A percentile compares a stretch with the other conserved stretches of the same genome.
These are phyloP conservation scores for Heteromormyrus szaboi DNA, from an alignment of 2,797 vertebrate species.

Conservation along the genomic window DNA sequence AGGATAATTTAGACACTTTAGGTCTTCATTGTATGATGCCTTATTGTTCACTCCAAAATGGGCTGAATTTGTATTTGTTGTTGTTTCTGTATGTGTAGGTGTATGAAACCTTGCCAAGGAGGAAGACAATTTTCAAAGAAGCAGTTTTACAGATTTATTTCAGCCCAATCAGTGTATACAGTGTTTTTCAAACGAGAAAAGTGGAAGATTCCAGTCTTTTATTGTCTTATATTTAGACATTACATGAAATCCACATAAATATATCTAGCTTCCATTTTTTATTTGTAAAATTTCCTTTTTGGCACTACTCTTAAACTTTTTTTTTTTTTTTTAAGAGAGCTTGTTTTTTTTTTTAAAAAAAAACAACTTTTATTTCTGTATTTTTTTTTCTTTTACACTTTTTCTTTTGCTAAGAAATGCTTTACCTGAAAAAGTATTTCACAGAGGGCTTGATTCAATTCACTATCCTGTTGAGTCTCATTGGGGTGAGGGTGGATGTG, in stretches of 20 bases:
- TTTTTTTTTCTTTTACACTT: conserved; percentile 62
- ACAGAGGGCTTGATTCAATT: conserved; percentile 99
- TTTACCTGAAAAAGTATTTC: conserved; percentile 99
- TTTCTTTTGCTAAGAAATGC: conserved; percentile 91
- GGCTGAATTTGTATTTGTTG: background rate
- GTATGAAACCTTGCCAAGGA: background rate
- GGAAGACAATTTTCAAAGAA: background rate
- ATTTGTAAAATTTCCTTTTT: conserved; percentile 28
- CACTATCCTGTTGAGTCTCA: conserved; percentile 97
- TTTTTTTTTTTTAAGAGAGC: conserved; percentile 51
- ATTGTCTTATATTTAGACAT: conserved; percentile 17
- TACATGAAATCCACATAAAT: conserved; percentile 7
- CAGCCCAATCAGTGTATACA: background rate
- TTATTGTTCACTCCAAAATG: background rate
- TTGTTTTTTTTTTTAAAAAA: conserved; percentile 36
- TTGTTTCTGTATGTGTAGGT: conserved; percentile 11
- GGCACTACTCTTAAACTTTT: conserved; percentile 31
- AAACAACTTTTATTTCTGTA: conserved; percentile 46
- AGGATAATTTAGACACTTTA: background rate
- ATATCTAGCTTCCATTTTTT: conserved; percentile 18
- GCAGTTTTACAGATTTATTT: background rate
- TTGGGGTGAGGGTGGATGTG: conserved; percentile 95
- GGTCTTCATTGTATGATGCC: background rate
- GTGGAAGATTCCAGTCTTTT: background rate
- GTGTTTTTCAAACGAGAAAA: background rate